phyloP scores from a whole-genome alignment of 1,140 invertebrate species.

The Callitettix versicolor region DNA sequence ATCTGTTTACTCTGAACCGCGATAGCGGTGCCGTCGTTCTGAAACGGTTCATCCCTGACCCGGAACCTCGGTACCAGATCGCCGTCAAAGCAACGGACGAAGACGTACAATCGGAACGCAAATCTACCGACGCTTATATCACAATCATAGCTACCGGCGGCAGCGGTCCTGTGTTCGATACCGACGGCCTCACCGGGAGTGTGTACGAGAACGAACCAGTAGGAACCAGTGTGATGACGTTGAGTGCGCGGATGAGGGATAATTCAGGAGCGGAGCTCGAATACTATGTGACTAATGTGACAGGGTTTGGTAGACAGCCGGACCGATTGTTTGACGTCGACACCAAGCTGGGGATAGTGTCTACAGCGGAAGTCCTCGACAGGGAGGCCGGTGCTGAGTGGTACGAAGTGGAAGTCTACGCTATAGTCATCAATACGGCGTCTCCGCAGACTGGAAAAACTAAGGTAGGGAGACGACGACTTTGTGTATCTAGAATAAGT shows the following conservation, averaged over 20 bases:
- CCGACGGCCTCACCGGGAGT: conserved; percentile 50
- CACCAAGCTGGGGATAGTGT: conserved; percentile 74
- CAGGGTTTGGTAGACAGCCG: conserved; percentile 55
- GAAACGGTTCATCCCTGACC: conserved; percentile 43
- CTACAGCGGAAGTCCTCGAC: conserved; percentile 73
- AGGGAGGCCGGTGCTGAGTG: conserved; percentile 66
- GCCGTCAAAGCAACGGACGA: conserved; percentile 85
- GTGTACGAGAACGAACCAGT: conserved; percentile 81
- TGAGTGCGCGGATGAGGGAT: conserved; percentile 49
- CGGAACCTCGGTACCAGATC: conserved; percentile 65
- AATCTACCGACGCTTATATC: conserved; percentile 72
- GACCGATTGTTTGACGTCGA: conserved; percentile 84
- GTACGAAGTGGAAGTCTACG: conserved; percentile 76
- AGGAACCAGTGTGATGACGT: conserved; percentile 69
- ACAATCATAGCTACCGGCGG: conserved; percentile 56
- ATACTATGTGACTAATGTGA: conserved; percentile 88
- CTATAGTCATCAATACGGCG: conserved; percentile 49
- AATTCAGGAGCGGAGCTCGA: conserved; percentile 53
- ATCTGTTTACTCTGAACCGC: conserved; percentile 70
- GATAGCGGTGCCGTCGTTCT: conserved; percentile 67
- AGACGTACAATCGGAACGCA: conserved; percentile 72
- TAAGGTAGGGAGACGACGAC: conserved; percentile 51
- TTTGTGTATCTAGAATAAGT: no score
- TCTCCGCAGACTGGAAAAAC: conserved; percentile 59
- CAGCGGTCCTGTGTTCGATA: conserved; percentile 50